Percentiles rank a stretch among this genome's conserved stretches.
phyloP scores from a whole-genome alignment of 2,888 invertebrate species.

The Drosophila hamatofila region DNA sequence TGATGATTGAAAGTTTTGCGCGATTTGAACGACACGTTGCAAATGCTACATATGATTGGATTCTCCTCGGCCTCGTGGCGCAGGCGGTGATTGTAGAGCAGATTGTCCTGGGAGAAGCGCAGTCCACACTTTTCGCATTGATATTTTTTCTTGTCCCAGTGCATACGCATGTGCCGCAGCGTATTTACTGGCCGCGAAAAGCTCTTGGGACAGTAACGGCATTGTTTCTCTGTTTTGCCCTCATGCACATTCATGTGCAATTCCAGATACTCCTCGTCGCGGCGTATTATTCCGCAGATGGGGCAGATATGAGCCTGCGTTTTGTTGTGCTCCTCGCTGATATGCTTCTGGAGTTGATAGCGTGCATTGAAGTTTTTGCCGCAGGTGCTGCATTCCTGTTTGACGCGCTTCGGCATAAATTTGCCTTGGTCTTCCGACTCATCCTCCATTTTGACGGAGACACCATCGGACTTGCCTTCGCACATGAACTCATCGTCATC shows the following conservation, averaged over 20 bases:
- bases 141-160: slow-evolving; percentile 84
- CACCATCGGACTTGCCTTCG: slow-evolving; percentile 17
- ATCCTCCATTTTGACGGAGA: slow-evolving; percentile 25
- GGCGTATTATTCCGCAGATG: slow-evolving; percentile 78
- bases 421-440: slow-evolving; percentile 40
- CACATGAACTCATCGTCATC: slow-evolving; percentile 49
- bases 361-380: slow-evolving; percentile 70
- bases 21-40: slow-evolving; percentile 82
- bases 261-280: slow-evolving; percentile 83
- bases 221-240: slow-evolving; percentile 84
- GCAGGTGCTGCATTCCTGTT: slow-evolving; percentile 66
- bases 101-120: slow-evolving; percentile 82
- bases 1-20: slow-evolving; percentile 83
- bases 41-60: slow-evolving; percentile 81
- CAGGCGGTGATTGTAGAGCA: slow-evolving; percentile 82
- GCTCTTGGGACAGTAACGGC: slow-evolving; percentile 82
- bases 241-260: slow-evolving; percentile 84
- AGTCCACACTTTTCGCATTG: slow-evolving; percentile 84
- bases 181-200: slow-evolving; percentile 83
- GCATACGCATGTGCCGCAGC: slow-evolving; percentile 83
- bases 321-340: slow-evolving; percentile 71
- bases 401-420: slow-evolving; percentile 53
- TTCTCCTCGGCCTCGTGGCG: slow-evolving; percentile 83
- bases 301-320: slow-evolving; percentile 68
- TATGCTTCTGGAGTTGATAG: slow-evolving; percentile 76